A percentile compares a stretch with the other conserved stretches of the same genome.
Evolutionary conservation across 2,797 vertebrate species (phyloP).

Genomic region (Mionectes olivaceus): DNA sequence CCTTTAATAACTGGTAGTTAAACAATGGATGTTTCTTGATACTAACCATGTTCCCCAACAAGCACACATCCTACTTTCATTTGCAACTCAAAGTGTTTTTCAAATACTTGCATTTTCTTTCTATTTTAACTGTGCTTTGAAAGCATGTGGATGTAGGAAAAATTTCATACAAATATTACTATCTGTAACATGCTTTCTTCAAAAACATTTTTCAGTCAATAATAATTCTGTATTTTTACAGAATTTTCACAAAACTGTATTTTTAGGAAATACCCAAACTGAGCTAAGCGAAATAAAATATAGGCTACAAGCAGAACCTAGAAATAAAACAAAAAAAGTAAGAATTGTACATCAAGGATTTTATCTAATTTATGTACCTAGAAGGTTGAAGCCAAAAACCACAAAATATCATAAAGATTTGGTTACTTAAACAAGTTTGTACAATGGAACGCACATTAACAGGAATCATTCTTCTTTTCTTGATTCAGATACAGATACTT

Average conservation of each 20-base stretch:
- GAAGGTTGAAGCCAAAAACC: not conserved
- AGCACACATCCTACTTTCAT: not conserved
- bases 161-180: not conserved
- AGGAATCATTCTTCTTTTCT: conserved; percentile 18
- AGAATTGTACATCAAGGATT: not conserved
- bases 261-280: not conserved
- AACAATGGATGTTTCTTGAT: not conserved
- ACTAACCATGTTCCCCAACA: not conserved
- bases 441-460: not conserved
- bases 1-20: not conserved
- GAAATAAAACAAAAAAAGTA: not conserved
- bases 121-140: not conserved
- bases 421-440: not conserved
- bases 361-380: not conserved
- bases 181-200: not conserved
- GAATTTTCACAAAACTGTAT: not conserved
- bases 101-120: not conserved
- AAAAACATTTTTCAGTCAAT: not conserved
- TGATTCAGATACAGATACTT: not conserved
- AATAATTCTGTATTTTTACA: not conserved
- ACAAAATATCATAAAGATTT: not conserved
- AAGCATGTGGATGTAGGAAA: not conserved
- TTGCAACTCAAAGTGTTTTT: not conserved
- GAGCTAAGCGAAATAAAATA: not conserved
- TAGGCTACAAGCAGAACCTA: not conserved